Conservation (phyloP, 2,113 vertebrate genomes). For the Otolemur garnettii region DNA sequence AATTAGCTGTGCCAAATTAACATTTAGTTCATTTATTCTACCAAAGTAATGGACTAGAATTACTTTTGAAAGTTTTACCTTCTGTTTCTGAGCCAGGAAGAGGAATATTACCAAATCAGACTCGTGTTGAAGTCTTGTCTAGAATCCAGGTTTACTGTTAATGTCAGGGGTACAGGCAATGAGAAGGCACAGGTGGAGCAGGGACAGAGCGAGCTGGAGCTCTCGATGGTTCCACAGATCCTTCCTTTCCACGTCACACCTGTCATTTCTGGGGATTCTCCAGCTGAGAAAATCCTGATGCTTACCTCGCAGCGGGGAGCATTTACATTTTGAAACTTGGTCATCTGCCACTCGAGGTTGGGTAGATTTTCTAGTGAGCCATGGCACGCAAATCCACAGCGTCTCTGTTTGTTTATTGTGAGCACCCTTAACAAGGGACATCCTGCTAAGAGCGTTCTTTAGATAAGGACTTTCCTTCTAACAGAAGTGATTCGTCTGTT, state of each 20-base stretch:
- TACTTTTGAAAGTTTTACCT: constrained; percentile 37
- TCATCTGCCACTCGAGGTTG: not conserved
- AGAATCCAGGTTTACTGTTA: not conserved
- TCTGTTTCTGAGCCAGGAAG: not conserved
- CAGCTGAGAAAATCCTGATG: not conserved
- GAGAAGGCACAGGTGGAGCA: not conserved
- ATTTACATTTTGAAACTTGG: constrained; percentile 27
- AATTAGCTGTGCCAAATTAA: constrained; percentile 16
- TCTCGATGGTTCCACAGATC: not conserved
- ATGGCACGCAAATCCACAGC: not conserved
- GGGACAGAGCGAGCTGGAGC: not conserved
- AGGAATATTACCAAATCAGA: constrained; percentile 2
- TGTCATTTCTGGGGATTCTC: not conserved
- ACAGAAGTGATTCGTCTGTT: not conserved
- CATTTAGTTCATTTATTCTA: not conserved
- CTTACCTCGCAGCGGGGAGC: not conserved
- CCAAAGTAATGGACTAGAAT: not conserved
- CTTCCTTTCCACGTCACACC: not conserved
- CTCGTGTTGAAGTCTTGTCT: not conserved
- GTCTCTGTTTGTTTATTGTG: not conserved
- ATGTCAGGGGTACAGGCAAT: not conserved
- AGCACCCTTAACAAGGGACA: not conserved
- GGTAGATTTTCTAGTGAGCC: not conserved
- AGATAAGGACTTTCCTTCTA: not conserved
- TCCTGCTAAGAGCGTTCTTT: not conserved